A percentile compares a stretch with the other conserved stretches of the same genome.
Conservation (phyloP, 2,888 invertebrate genomes). For the Synergus itoensis region DNA sequence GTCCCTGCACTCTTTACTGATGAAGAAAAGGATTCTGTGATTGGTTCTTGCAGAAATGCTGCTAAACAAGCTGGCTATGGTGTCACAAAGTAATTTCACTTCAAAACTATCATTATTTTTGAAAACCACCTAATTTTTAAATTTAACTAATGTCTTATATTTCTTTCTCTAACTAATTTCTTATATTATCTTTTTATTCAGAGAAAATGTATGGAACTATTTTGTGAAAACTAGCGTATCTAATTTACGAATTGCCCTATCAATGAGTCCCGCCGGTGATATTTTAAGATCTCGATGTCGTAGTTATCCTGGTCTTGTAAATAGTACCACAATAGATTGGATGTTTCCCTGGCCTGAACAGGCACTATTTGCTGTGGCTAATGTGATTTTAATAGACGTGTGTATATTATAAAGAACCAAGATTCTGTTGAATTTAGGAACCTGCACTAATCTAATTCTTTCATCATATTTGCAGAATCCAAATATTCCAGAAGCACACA, state of each 20-base stretch:
- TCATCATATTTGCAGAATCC: constrained; percentile 78
- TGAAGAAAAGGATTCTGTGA: constrained; percentile 91
- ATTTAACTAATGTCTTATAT: not conserved
- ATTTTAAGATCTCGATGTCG: constrained; percentile 90
- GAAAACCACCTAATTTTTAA: not conserved
- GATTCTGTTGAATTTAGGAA: not conserved
- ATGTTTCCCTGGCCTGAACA: constrained; percentile 96
- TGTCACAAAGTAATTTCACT: constrained; percentile 82
- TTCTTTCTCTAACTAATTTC: constrained; percentile 6
- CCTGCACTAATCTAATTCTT: not conserved
- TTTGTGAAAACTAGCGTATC: constrained; percentile 88
- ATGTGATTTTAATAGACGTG: constrained; percentile 89
- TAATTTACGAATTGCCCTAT: constrained; percentile 93
- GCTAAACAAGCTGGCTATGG: constrained; percentile 86
- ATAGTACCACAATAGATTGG: constrained; percentile 96
- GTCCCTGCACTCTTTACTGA: constrained; percentile 92
- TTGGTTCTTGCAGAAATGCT: constrained; percentile 84
- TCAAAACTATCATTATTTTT: not conserved
- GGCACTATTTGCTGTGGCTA: constrained; percentile 92
- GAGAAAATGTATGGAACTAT: constrained; percentile 92
- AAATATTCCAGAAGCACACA: constrained; percentile 84
- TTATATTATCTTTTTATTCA: constrained; percentile 64
- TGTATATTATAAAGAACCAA: not conserved
- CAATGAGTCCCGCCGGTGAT: constrained; percentile 94
- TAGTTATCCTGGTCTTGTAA: constrained; percentile 95